Evolutionary conservation across 2,113 vertebrate species (phyloP).

Genomic region (Raja brachyura): DNA sequence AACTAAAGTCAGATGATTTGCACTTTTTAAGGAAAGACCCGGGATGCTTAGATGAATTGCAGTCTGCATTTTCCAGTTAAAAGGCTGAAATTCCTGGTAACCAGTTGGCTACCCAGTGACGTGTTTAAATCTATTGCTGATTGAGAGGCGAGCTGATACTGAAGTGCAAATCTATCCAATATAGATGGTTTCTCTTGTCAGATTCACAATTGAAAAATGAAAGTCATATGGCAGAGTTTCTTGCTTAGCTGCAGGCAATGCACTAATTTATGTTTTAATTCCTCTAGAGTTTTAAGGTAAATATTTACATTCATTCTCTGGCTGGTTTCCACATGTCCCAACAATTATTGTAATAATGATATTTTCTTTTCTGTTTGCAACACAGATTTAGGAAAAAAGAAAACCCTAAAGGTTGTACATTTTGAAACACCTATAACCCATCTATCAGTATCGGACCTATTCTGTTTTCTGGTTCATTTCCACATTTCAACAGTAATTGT

Average conservation of each 20-base stretch:
- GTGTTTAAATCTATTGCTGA: background rate
- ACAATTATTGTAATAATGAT: slow-evolving; percentile 34
- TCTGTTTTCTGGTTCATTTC: slow-evolving; percentile 17
- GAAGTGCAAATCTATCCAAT: background rate
- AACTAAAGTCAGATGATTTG: background rate
- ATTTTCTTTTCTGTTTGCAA: slow-evolving; percentile 27
- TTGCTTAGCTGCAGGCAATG: slow-evolving; percentile 32
- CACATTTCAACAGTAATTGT: background rate
- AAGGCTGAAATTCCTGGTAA: background rate
- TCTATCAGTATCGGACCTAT: background rate
- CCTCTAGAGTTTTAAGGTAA: slow-evolving; percentile 1
- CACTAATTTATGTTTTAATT: slow-evolving; percentile 22
- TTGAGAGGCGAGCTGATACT: background rate
- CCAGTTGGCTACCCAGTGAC: background rate
- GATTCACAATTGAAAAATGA: slow-evolving; percentile 11
- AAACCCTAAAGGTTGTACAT: slow-evolving; percentile 13
- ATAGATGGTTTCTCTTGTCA: slow-evolving; percentile 11
- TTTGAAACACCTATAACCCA: slow-evolving; percentile 25
- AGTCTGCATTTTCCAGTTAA: background rate
- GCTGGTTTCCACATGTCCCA: slow-evolving; percentile 8
- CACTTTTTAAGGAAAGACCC: background rate
- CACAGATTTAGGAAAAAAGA: background rate
- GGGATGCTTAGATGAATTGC: background rate
- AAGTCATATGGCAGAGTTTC: slow-evolving; percentile 23
- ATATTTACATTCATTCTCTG: slow-evolving; percentile 37